Conservation (phyloP, 2,888 invertebrate genomes). For the Morinoia aosen region DNA sequence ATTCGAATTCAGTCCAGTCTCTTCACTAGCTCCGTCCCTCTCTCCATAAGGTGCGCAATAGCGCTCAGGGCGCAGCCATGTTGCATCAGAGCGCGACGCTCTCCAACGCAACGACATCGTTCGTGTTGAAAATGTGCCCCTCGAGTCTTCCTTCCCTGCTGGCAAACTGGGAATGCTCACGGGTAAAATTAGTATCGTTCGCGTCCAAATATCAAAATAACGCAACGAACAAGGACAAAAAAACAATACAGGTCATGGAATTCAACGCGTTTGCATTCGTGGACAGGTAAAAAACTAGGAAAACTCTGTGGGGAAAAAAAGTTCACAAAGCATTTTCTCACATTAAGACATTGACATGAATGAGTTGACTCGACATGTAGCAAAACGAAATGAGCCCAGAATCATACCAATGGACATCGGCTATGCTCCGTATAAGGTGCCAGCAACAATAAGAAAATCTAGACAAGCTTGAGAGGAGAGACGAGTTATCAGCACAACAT, state of each 20-base stretch:
- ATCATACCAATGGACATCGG: too few relatives aligned
- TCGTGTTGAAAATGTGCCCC: neutral
- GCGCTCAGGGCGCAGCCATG: neutral
- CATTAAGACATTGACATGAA: neutral
- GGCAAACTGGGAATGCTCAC: neutral
- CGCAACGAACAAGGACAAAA: neutral
- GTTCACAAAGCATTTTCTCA: neutral
- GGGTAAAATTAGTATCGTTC: neutral
- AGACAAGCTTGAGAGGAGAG: neutral
- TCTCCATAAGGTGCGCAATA: conserved; percentile 3
- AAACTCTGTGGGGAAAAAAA: neutral
- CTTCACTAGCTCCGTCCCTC: neutral
- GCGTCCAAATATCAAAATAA: neutral
- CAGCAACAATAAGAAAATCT: neutral
- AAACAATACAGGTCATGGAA: neutral
- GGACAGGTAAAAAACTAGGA: neutral
- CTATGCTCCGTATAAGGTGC: neutral
- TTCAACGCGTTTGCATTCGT: neutral
- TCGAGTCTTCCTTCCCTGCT: neutral
- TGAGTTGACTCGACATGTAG: neutral
- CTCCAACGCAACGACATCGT: neutral
- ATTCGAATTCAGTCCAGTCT: neutral
- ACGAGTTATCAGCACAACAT: neutral
- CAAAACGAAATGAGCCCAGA: neutral
- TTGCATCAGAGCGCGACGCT: neutral